phyloP scores from a whole-genome alignment of 2,797 vertebrate genomes.

The Paedocypris micromegethes region DNA sequence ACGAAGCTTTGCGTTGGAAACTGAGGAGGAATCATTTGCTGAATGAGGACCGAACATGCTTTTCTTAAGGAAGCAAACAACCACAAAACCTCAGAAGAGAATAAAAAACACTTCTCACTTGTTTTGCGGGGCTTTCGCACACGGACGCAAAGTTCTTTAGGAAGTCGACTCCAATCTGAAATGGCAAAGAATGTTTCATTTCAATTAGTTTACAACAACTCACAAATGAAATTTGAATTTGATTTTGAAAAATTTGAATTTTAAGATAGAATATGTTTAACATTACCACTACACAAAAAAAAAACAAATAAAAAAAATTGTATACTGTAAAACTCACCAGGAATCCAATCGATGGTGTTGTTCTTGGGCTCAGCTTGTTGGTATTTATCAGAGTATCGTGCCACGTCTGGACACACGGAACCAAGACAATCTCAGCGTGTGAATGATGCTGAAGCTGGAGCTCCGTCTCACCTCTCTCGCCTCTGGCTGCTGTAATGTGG shows the following conservation, averaged over 20 bases:
- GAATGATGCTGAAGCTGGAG: not conserved
- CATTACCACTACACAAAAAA: too few species aligned
- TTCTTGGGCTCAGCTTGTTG: constrained; percentile 65
- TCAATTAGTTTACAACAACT: too few species aligned
- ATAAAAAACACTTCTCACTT: constrained; percentile 56
- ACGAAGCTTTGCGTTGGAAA: too few species aligned
- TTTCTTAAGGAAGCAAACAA: too few species aligned
- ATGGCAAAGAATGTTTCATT: not conserved
- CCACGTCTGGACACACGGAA: constrained; percentile 62
- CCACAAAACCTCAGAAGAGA: too few species aligned
- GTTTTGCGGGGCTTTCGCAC: constrained; percentile 62
- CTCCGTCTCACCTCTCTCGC: constrained; percentile 64
- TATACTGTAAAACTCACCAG: constrained; percentile 54
- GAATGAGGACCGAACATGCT: too few species aligned
- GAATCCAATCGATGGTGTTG: constrained; percentile 73
- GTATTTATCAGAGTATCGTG: constrained; percentile 78
- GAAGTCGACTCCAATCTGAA: constrained; percentile 72
- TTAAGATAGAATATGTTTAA: too few species aligned
- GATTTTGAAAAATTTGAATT: too few species aligned
- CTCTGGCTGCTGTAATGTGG: constrained; percentile 65
- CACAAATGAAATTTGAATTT: too few species aligned
- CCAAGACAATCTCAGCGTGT: too few species aligned
- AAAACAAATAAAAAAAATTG: too few species aligned
- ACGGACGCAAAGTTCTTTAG: constrained; percentile 70
- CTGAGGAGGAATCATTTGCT: too few species aligned